A percentile compares a stretch with the other conserved stretches of the same genome.
Conservation (phyloP, 2,888 invertebrate species). For the Drosophila robusta region DNA sequence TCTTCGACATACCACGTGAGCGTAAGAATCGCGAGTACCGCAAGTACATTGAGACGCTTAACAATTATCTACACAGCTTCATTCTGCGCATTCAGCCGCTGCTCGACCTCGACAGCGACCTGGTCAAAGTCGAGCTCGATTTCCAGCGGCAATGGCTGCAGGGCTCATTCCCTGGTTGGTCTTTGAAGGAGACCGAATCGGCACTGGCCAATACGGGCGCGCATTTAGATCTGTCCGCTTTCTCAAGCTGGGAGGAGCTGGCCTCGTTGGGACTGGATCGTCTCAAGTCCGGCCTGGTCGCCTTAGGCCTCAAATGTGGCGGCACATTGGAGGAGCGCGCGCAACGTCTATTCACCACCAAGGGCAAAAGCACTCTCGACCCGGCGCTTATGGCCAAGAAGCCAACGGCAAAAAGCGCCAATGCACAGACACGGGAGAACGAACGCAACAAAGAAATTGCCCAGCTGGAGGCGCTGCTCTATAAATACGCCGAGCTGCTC, state of each 20-base stretch:
- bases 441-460: conserved; percentile 94
- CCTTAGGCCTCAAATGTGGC: conserved; percentile 98
- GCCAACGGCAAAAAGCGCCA: conserved; percentile 87
- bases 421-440: conserved; percentile 87
- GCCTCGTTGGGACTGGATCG: conserved; percentile 98
- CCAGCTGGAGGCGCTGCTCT: conserved; percentile 94
- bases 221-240: conserved; percentile 98
- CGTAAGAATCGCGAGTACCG: conserved; percentile 94
- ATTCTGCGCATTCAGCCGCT: conserved; percentile 94
- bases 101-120: conserved; percentile 91
- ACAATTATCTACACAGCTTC: conserved; percentile 94
- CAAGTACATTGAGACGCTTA: conserved; percentile 92
- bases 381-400: conserved; percentile 96
- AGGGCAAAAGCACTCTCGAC: conserved; percentile 96
- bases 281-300: conserved; percentile 98
- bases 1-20: conserved; percentile 97
- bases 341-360: conserved; percentile 97
- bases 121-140: conserved; percentile 91
- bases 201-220: conserved; percentile 97
- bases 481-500: conserved; percentile 93
- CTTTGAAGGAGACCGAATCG: conserved; percentile 97
- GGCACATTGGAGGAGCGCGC: conserved; percentile 99
- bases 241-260: conserved; percentile 98
- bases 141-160: conserved; percentile 95
- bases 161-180: conserved; percentile 97